phyloP scores from a whole-genome alignment of 2,113 vertebrate genomes.

The Gallinago undulata region DNA sequence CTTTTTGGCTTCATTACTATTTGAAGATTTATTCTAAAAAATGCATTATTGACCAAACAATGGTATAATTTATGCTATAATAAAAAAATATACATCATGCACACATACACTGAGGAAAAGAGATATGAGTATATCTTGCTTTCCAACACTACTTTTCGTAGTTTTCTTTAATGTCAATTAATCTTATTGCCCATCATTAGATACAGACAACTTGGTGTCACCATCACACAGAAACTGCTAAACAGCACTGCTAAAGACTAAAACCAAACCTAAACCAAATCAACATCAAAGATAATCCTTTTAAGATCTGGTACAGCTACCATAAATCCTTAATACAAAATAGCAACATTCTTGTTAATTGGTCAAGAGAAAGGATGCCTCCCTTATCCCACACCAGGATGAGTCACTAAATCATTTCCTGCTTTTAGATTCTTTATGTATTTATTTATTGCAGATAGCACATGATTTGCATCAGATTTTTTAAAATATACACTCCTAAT shows the following conservation, averaged over 20 bases:
- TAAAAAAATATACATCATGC: not conserved
- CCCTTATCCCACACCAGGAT: not conserved
- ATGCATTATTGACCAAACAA: not conserved
- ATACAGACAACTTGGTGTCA: not conserved
- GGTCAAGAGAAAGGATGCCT: not conserved
- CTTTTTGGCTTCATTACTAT: not conserved
- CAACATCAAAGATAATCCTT: not conserved
- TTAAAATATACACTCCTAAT: not conserved
- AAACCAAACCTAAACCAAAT: not conserved
- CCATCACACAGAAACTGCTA: not conserved
- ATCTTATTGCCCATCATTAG: not conserved
- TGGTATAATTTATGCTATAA: not conserved
- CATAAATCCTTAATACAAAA: not conserved
- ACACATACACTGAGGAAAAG: not conserved
- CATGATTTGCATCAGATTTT: not conserved
- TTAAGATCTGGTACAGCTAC: not conserved
- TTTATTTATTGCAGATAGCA: not conserved
- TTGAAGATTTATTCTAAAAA: not conserved
- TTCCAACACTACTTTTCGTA: not conserved
- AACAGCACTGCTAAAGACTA: not conserved
- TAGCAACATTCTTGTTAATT: not conserved
- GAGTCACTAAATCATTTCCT: slow-evolving; percentile 22
- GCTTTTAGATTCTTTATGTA: not conserved
- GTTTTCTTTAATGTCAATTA: not conserved
- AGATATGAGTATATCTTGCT: not conserved